These are phyloP conservation scores for Phenganax subtilis DNA, from an alignment of 92 coral and sea anemone genomes.

Conservation along the genomic window DNA sequence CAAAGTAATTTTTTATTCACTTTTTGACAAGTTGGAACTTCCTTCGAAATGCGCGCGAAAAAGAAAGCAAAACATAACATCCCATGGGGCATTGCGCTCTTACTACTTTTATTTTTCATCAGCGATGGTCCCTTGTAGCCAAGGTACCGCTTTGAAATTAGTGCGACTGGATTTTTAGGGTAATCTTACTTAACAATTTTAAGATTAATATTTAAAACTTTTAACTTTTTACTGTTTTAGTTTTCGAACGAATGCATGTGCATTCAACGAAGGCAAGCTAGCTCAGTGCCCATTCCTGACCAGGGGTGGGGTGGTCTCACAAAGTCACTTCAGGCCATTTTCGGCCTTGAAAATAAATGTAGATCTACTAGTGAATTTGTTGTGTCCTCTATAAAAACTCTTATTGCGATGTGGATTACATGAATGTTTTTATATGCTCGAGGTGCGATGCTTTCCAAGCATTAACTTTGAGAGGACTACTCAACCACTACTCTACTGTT, in stretches of 20 bases:
- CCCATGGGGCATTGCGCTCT: slow-evolving; percentile 5
- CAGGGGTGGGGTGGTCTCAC: too few species aligned
- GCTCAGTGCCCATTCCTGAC: too few species aligned
- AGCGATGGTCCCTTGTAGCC: neutral
- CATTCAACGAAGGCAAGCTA: too few species aligned
- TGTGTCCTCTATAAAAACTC: neutral
- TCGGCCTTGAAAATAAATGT: neutral
- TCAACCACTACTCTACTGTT: slow-evolving; percentile 9
- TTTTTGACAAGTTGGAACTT: neutral
- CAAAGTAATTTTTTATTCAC: neutral
- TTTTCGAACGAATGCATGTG: too few species aligned
- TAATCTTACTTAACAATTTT: too few species aligned
- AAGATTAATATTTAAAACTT: too few species aligned
- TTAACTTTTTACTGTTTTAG: too few species aligned
- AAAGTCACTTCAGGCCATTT: neutral
- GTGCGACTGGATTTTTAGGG: too few species aligned
- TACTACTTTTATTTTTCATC: neutral
- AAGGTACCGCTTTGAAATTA: too few species aligned
- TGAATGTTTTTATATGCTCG: slow-evolving; percentile 14
- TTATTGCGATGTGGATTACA: neutral
- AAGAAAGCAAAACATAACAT: neutral
- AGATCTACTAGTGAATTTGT: neutral
- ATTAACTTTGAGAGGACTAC: slow-evolving; percentile 11
- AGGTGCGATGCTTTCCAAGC: slow-evolving; percentile 3
- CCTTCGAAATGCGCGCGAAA: neutral